Evolutionary conservation across 1,140 invertebrate species (phyloP).

Genomic region (Druon quercuslanigerum): DNA sequence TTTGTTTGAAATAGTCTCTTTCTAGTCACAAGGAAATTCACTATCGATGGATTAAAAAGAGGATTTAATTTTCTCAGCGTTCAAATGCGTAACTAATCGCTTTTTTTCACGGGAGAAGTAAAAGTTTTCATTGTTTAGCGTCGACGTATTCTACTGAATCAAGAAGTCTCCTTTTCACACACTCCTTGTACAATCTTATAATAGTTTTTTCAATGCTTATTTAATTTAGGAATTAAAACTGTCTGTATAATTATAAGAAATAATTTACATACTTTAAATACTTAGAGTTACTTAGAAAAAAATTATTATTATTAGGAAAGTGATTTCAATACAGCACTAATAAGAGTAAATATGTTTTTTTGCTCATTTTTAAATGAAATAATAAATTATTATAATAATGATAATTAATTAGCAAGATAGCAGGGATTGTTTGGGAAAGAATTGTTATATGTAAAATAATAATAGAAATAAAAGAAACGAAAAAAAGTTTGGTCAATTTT

Average conservation of each 20-base stretch:
- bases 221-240: no score
- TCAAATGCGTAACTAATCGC: slow-evolving; percentile 18
- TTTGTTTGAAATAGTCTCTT: not conserved
- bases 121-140: slow-evolving; percentile 20
- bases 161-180: slow-evolving; percentile 15
- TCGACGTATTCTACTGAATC: slow-evolving; percentile 23
- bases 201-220: not conserved
- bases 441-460: not conserved
- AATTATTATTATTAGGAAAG: no score
- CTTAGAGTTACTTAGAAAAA: no score
- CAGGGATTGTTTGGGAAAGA: not conserved
- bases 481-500: not conserved
- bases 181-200: not conserved
- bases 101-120: slow-evolving; percentile 29
- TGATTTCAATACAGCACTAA: no score
- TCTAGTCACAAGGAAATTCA: not conserved
- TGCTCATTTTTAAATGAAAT: no score
- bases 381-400: no score
- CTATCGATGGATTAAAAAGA: not conserved
- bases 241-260: no score
- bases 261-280: no score
- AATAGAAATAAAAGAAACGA: not conserved
- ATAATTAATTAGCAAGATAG: not conserved
- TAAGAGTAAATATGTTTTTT: no score
- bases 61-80: slow-evolving; percentile 2